Evolutionary conservation across 2,113 vertebrate species (phyloP), one percentile per base, ranked within the genome.

Genomic region (Lophura nycthemera): DNA sequence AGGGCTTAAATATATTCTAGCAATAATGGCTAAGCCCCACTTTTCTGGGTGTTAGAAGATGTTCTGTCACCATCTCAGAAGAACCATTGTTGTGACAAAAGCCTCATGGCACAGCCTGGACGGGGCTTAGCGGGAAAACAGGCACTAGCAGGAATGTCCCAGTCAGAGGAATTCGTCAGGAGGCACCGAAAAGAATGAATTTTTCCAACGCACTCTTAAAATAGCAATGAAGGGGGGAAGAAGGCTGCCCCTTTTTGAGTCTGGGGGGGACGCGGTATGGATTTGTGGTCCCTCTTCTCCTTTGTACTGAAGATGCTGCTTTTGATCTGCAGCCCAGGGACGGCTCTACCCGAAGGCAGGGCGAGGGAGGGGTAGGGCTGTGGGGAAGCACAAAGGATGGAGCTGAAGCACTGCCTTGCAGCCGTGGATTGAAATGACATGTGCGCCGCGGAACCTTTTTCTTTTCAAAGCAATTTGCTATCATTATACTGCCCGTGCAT

Each of bases 401-500:
- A 95, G 88, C 94, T 92, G 92, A 95, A 96, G 92, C 81, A n/a
- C 76, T 93, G 89, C 96, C 84, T 96, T 7, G 0, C 67, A 93
- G 86, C 70, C 11, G 6, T 34, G 88, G 92, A 88, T 89, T 94
- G 95, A 96, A 96, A 97, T 95, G 93, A 96, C 95, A 96, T 72
- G 82, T 90, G 84, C 11, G 3, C 95, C 19, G 1, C 1, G 45
- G 86, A 97, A 95, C 94, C 96, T 96, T 96, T 96, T 96, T 83
- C 93, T 97, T 96, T 88, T 56, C 95, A 90, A 76, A 95, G 94
- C 93, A 97, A 97, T 97, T 97, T 97, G 94, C 96, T 96, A 93
- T 96, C 97, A 97, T 97, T 97, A 97, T 89, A 91, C 93, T 84
- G 94, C 95, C 95, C n/a, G 48, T 95, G 96, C 96, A 97, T 96